Base-by-base conservation (phyloP, 2,888 invertebrate genomes). In the Gandaritis pyraliata region DNA sequence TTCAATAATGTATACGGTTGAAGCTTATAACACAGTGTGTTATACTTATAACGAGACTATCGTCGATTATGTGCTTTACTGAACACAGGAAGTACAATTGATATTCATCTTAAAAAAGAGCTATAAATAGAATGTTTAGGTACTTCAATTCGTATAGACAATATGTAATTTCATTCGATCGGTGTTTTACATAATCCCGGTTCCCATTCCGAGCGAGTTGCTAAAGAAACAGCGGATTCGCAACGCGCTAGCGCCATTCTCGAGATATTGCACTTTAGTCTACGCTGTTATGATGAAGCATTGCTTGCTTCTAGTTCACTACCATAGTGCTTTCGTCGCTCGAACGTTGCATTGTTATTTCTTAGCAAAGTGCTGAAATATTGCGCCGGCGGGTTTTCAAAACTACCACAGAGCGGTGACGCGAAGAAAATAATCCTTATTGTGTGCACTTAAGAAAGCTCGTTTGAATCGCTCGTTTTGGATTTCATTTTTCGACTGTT, bases 311-410 rank as follows among this genome's bases (percentile, higher is more conserved):
- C 80, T 81, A 83, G 82, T 87, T 85, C 81, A 79, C 76, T 73
- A 77, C 78, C 77, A 79, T 81, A 86, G 84, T 83, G 83, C 86
- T 84, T 81, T 86, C 81, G 78, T 73, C 77, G 75, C 77, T 78
- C 77, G 77, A 80, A 78, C 78, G 75, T 71, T 76, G 84, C 85
- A 88, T 88, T 89, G 90, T 90, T 90, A 88, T 90, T 90, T 89
- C 88, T 87, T 78, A 82, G 80, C 73, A 74, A 78, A 87, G 86
- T 81, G 85, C 81, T 90, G 86, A 90, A 87, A 90, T 89, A 90
- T 89, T 85, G 84, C 81, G 73, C 79, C 77, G 78, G 77, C 75
- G 78, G 76, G 77, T 78, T 80, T 80, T 78, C 71, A 76, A 78
- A 80, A 80, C 70, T 65, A 62, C 67, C 63, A 67, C 63, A 41